Evolutionary conservation across 2,113 vertebrate species (phyloP), one percentile per base, ranked within the genome.

Genomic region (Zosterops borbonicus): DNA sequence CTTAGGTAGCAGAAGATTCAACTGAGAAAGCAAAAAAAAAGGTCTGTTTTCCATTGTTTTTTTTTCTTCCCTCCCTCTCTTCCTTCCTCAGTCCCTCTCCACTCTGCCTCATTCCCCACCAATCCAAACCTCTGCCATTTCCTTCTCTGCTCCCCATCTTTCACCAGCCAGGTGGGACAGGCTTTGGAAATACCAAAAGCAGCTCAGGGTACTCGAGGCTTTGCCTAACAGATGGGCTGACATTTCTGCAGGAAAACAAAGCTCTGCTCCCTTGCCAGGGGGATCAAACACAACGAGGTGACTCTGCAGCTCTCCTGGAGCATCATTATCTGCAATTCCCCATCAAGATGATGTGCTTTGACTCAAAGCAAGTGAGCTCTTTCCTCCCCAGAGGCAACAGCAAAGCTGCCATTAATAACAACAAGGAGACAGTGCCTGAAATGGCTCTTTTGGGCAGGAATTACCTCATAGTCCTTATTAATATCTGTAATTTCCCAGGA

Each of bases 401-500:
- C 1, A 63, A 37, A 59, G 55, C 52, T 94, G 67, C 31, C 90
- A 80, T 37, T 25, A 75, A 37, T 13, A 81, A 56, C 53, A 46
- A 33, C 50, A 14, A 42, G n/a, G n/a, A 84, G 65, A 47, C 8
- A 9, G 3, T 7, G 73, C 60, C 76, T 5, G 25, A 14, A 67
- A 44, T 3, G 47, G 77, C 60, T 81, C n/a, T 55, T 91, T 4
- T 28, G 69, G 42, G 65, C 83, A 83, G 74, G 55, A 95, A 83
- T 97, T 96, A 98, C 98, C 98, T 98, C 98, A 46, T 98, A 98
- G 88, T 97, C 97, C 88, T 96, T 97, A 75, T 99, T 99, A 62
- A 97, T 65, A 80, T 98, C 97, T 1, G 97, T 98, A 41, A 98
- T 89, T 73, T 97, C 97, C 98, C 98, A 99, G 33, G 89, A 95